These are phyloP conservation scores for Pan troglodytes DNA, from an alignment of 2,113 vertebrate species.

Conservation along the genomic window NHGRI_mPanTro3-v2.1_pri NC_072401.2:172482001-172482500, in stretches of 20 bases:
- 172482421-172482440: neutral
- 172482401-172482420: neutral
- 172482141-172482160: neutral
- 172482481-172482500: neutral
- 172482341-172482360: neutral
- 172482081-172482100: neutral
- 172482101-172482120: neutral
- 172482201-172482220: no score
- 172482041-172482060: neutral
- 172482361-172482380: neutral
- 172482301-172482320: neutral
- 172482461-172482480: neutral
- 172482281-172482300: neutral
- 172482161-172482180: neutral
- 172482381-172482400: neutral
- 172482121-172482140: neutral
- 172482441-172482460: neutral
- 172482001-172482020: neutral
- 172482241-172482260: neutral
- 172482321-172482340: neutral
- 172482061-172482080: neutral
- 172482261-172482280: neutral
- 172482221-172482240: neutral
- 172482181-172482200: neutral
- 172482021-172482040: neutral